A percentile compares a stretch with the other conserved stretches of the same genome.
phyloP scores from a whole-genome alignment of 2,113 vertebrate genomes.

The Reinhardtius hippoglossoides region DNA sequence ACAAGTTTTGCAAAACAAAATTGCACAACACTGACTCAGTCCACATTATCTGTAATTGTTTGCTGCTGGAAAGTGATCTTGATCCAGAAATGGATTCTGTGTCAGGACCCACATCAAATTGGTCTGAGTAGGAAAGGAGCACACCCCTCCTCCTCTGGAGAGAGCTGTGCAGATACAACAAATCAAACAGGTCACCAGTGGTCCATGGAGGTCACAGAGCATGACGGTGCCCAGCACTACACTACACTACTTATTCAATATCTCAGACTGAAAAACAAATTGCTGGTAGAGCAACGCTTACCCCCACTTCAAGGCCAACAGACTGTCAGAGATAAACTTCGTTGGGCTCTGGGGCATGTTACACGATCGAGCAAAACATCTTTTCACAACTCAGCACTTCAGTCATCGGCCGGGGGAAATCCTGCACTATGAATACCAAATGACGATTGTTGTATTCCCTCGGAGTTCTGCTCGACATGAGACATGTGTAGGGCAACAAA shows the following conservation, averaged over 20 bases:
- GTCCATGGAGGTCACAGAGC: slow-evolving; percentile 44
- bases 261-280: slow-evolving; percentile 59
- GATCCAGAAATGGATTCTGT: neutral
- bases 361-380: slow-evolving; percentile 31
- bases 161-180: slow-evolving; percentile 39
- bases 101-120: slow-evolving; percentile 44
- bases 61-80: slow-evolving; percentile 11
- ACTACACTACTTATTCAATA: slow-evolving; percentile 47
- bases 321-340: slow-evolving; percentile 44
- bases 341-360: slow-evolving; percentile 42
- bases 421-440: slow-evolving; percentile 45
- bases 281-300: slow-evolving; percentile 49
- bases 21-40: neutral
- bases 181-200: slow-evolving; percentile 54
- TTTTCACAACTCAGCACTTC: slow-evolving; percentile 51
- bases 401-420: slow-evolving; percentile 37
- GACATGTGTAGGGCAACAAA: slow-evolving; percentile 5
- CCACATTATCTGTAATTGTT: slow-evolving; percentile 7
- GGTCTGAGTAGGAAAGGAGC: slow-evolving; percentile 11
- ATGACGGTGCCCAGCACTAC: slow-evolving; percentile 37
- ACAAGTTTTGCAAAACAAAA: too few relatives aligned
- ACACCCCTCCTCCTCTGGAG: slow-evolving; percentile 8
- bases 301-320: slow-evolving; percentile 53
- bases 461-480: slow-evolving; percentile 17
- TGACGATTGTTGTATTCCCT: slow-evolving; percentile 25